phyloP scores from a whole-genome alignment of 1,140 invertebrate genomes.

The Ceratosolen solmsi region DNA sequence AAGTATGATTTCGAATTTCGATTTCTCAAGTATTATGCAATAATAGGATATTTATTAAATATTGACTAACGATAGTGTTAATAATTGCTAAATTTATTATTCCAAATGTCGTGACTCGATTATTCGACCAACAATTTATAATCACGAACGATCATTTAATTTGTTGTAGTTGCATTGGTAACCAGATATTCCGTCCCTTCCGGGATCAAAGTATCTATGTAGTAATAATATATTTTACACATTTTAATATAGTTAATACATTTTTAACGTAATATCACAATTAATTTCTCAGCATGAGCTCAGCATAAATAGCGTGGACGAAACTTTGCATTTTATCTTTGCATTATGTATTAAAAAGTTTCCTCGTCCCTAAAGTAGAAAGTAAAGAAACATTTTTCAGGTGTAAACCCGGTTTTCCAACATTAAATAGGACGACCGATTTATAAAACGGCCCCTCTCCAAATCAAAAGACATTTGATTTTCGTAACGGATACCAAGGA shows the following conservation, averaged over 20 bases:
- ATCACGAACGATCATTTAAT: not conserved
- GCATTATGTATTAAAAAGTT: not conserved
- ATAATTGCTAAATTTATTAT: not conserved
- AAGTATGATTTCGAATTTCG: not conserved
- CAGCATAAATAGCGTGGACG: not conserved
- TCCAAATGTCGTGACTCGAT: not conserved
- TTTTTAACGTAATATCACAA: not conserved
- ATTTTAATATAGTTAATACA: too few relatives aligned
- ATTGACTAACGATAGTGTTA: not conserved
- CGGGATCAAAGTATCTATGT: not conserved
- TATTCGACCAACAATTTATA: not conserved
- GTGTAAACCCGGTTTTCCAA: not conserved
- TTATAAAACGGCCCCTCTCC: not conserved
- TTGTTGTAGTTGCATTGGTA: not conserved
- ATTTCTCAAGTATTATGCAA: not conserved
- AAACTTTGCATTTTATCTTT: too few relatives aligned
- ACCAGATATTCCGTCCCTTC: not conserved
- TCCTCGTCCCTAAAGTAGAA: not conserved
- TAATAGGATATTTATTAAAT: not conserved
- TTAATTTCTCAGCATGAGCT: not conserved
- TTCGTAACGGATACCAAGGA: not conserved
- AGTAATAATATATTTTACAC: too few relatives aligned
- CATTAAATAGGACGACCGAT: too few relatives aligned
- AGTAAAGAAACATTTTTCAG: not conserved
- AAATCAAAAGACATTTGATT: not conserved